phyloP scores from a whole-genome alignment of 1,140 invertebrate genomes.

The Drosophila athabasca region DNA sequence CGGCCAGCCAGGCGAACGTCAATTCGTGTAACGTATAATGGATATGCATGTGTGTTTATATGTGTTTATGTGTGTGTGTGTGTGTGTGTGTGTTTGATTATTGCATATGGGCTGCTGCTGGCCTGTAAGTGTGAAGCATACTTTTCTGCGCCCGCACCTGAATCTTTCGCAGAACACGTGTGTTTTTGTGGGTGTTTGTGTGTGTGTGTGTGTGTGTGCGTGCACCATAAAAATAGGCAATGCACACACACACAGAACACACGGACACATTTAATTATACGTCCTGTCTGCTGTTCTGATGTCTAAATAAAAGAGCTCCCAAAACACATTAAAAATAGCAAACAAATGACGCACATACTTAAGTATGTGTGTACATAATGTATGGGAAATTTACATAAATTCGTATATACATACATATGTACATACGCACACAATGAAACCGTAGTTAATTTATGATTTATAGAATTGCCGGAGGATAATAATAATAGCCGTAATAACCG shows the following conservation, averaged over 20 bases:
- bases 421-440: slow-evolving; percentile 1
- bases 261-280: slow-evolving; percentile 39
- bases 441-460: not conserved
- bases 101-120: slow-evolving; percentile 33
- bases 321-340: slow-evolving; percentile 52
- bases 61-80: slow-evolving; percentile 8
- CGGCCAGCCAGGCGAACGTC: slow-evolving; percentile 28
- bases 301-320: slow-evolving; percentile 7
- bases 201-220: not conserved
- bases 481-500: slow-evolving; percentile 54
- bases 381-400: slow-evolving; percentile 33
- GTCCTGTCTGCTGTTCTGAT: slow-evolving; percentile 28
- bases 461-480: slow-evolving; percentile 21
- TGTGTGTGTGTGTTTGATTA: slow-evolving; percentile 35
- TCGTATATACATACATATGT: not conserved
- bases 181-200: not conserved
- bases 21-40: slow-evolving; percentile 46
- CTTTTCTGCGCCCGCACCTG: slow-evolving; percentile 53
- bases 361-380: slow-evolving; percentile 15
- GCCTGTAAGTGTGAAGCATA: slow-evolving; percentile 33
- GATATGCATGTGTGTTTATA: not conserved
- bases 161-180: slow-evolving; percentile 7
- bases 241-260: slow-evolving; percentile 11
- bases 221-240: slow-evolving; percentile 37
- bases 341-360: slow-evolving; percentile 53